These are phyloP conservation scores for Orchesella cincta DNA, from an alignment of 1,140 invertebrate genomes.

Conservation along the genomic window DNA sequence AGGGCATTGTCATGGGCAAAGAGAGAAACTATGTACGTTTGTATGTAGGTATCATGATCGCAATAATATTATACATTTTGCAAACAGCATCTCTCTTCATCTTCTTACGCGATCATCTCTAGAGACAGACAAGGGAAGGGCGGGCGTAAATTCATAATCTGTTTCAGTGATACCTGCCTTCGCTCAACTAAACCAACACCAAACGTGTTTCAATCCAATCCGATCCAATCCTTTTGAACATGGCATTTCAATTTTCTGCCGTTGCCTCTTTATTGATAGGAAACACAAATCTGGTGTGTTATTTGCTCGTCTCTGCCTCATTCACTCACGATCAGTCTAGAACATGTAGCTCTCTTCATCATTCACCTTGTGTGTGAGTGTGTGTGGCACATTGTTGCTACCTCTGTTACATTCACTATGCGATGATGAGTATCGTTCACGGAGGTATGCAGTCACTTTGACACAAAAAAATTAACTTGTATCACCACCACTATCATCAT, in stretches of 20 bases:
- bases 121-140: neutral
- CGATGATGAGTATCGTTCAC: too few relatives aligned
- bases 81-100: neutral
- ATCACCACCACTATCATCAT: too few relatives aligned
- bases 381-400: too few relatives aligned
- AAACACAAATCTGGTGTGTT: too few relatives aligned
- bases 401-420: too few relatives aligned
- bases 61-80: neutral
- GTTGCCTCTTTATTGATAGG: neutral
- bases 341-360: too few relatives aligned
- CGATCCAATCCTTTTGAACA: neutral
- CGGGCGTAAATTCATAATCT: neutral
- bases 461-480: too few relatives aligned
- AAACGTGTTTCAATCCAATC: conserved; percentile 13
- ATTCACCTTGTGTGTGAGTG: too few relatives aligned
- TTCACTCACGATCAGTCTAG: too few relatives aligned
- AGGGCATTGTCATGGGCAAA: conserved; percentile 9
- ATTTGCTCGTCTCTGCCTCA: too few relatives aligned
- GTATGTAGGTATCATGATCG: neutral
- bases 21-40: neutral
- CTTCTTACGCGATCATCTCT: neutral
- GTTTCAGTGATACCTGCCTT: neutral
- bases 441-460: too few relatives aligned
- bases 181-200: neutral
- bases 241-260: neutral